These are phyloP conservation scores for Drosophila helvetica DNA, from an alignment of 2,888 invertebrate species.

Conservation along the genomic window DNA sequence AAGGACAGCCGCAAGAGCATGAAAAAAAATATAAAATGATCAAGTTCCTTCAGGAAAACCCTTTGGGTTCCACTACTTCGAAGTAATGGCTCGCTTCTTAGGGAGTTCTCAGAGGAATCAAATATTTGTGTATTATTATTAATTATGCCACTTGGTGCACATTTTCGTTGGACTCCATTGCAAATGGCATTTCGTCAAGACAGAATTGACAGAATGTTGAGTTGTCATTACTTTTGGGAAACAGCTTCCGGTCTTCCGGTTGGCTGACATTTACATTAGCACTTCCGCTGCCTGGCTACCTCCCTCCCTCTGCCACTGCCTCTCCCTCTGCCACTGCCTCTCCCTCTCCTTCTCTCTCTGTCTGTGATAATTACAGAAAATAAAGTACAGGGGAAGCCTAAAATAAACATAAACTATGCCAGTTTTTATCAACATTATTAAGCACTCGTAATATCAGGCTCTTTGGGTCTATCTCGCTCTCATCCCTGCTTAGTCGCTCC, in stretches of 20 bases:
- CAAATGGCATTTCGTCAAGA: neutral
- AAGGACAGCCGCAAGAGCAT: too few relatives aligned
- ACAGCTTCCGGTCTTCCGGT: constrained; percentile 38
- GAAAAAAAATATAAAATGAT: too few relatives aligned
- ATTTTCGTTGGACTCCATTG: neutral
- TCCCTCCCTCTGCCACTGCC: too few relatives aligned
- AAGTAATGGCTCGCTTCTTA: too few relatives aligned
- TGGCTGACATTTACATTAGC: constrained; percentile 39
- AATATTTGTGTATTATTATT: too few relatives aligned
- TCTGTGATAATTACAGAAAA: constrained; percentile 59
- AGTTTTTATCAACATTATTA: constrained; percentile 74
- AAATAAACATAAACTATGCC: constrained; percentile 45
- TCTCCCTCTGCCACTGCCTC: neutral
- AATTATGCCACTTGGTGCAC: too few relatives aligned
- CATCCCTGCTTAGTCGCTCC: neutral
- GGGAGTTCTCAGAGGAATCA: too few relatives aligned
- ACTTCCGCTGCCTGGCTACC: constrained; percentile 45
- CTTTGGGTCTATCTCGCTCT: constrained; percentile 2
- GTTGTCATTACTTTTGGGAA: constrained; percentile 51
- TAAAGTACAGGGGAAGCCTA: constrained; percentile 25
- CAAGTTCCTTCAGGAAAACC: too few relatives aligned
- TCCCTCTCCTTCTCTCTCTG: neutral
- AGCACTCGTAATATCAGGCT: constrained; percentile 58
- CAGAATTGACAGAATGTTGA: neutral
- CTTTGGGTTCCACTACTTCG: too few relatives aligned